phyloP scores from a whole-genome alignment of 1,140 invertebrate genomes.

The Calosoma granatense region DNA sequence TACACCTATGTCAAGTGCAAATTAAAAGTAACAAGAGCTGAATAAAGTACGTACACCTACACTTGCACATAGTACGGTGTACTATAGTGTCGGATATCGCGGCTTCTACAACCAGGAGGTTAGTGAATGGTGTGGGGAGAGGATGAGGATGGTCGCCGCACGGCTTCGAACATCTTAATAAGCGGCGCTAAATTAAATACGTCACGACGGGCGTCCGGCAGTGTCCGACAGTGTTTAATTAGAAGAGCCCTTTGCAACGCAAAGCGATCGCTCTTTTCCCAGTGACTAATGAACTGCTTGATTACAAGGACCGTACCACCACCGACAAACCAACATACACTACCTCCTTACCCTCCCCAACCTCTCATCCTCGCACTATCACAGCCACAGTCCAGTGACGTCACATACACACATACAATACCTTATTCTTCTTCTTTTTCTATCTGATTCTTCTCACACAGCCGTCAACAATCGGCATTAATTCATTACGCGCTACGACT shows the following conservation, averaged over 20 bases:
- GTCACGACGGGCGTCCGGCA: constrained; percentile 1
- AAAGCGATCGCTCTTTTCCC: constrained; percentile 5
- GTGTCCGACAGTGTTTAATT: constrained; percentile 7
- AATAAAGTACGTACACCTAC: too few species aligned
- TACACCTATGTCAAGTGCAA: too few species aligned
- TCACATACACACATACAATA: too few species aligned
- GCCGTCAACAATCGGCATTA: neutral
- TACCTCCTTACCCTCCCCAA: neutral
- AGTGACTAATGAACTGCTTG: constrained; percentile 6
- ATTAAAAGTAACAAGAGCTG: too few species aligned
- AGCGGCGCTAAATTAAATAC: constrained; percentile 8
- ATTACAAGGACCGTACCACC: neutral
- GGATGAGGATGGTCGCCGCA: neutral
- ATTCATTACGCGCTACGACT: neutral
- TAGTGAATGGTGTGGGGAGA: neutral
- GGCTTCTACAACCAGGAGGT: too few species aligned
- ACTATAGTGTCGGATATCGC: too few species aligned
- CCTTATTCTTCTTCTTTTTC: neutral
- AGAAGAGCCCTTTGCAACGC: neutral
- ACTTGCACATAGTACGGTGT: too few species aligned
- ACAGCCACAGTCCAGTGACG: neutral
- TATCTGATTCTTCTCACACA: neutral
- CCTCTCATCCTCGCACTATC: neutral
- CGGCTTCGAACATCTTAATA: constrained; percentile 1
- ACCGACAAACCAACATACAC: neutral